Conservation (phyloP, 2,888 invertebrate genomes). For the Conus canariensis region DNA sequence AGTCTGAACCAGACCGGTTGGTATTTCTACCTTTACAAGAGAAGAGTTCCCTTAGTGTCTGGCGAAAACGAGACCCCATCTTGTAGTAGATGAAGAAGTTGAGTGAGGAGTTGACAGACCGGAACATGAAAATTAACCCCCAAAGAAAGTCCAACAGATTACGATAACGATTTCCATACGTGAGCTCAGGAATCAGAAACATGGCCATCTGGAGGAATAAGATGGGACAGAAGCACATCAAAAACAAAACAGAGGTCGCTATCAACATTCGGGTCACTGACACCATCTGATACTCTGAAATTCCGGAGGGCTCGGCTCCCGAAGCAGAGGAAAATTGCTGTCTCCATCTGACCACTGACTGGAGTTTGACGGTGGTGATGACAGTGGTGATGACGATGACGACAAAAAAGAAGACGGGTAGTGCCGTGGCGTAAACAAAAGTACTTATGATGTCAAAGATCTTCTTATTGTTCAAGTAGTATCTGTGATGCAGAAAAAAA, state of each 20-base stretch:
- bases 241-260: constrained; percentile 30
- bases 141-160: neutral
- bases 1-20: neutral
- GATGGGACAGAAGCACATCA: constrained; percentile 2
- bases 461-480: neutral
- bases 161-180: neutral
- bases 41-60: neutral
- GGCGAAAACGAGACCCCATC: constrained; percentile 23
- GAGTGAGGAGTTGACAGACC: constrained; percentile 8
- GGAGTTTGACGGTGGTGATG: constrained; percentile 29
- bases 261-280: constrained; percentile 31
- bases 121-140: neutral
- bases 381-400: constrained; percentile 20
- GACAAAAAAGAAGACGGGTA: neutral
- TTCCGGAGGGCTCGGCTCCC: neutral
- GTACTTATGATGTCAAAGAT: constrained; percentile 11
- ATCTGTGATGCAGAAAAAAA: neutral
- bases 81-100: constrained; percentile 31
- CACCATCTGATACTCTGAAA: neutral
- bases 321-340: neutral
- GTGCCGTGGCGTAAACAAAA: constrained; percentile 16
- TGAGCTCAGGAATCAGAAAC: constrained; percentile 22
- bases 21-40: neutral
- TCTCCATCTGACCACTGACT: constrained; percentile 18
- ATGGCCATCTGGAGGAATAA: neutral